A percentile compares a stretch with the other conserved stretches of the same genome.
phyloP scores from a whole-genome alignment of 2,797 vertebrate species.

The Mormyrus hasselquistii region DNA sequence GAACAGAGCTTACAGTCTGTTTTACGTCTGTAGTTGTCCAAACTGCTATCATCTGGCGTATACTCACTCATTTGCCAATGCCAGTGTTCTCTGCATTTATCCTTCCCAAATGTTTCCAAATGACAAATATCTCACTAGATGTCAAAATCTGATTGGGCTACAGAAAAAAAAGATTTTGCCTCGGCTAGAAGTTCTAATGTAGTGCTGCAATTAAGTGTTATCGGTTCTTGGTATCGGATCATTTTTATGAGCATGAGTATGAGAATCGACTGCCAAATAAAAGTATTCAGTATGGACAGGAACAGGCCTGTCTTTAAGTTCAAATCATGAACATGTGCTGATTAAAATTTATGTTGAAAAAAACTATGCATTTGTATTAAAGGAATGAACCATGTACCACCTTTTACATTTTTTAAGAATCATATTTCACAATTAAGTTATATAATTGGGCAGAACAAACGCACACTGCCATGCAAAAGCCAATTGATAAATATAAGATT shows the following conservation, averaged over 20 bases:
- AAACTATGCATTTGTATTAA: neutral
- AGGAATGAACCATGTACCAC: neutral
- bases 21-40: neutral
- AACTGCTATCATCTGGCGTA: neutral
- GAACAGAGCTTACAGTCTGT: neutral
- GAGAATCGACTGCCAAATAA: neutral
- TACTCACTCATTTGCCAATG: neutral
- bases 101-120: neutral
- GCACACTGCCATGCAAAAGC: neutral
- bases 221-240: neutral
- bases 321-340: neutral
- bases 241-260: neutral
- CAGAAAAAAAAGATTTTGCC: neutral
- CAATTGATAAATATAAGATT: neutral
- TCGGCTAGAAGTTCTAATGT: neutral
- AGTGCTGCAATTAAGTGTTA: neutral
- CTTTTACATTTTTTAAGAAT: neutral
- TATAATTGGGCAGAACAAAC: neutral
- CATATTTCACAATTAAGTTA: neutral
- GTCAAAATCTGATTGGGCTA: neutral
- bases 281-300: neutral
- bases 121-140: neutral
- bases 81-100: neutral
- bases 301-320: neutral
- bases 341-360: neutral